phyloP scores from a whole-genome alignment of 2,113 vertebrate genomes.

The Lycaon pictus region DNA sequence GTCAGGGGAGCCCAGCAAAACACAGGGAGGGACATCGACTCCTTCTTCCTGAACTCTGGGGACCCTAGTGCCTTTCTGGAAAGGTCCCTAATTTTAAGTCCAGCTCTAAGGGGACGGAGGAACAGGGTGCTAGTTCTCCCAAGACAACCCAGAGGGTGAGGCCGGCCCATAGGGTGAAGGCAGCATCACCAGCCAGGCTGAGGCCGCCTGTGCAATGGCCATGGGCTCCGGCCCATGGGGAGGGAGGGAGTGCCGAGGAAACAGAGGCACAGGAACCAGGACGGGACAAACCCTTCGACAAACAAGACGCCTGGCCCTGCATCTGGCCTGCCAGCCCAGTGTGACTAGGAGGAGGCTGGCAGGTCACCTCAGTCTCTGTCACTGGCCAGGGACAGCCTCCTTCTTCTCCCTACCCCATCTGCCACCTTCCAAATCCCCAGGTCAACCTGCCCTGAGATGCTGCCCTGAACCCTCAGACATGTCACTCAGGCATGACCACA shows the following conservation, averaged over 20 bases:
- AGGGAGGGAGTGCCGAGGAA: not conserved
- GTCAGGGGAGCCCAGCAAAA: not conserved
- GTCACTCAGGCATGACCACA: not conserved
- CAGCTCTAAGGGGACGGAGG: not conserved
- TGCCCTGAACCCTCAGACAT: not conserved
- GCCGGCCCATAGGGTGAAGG: not conserved
- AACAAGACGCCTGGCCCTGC: not conserved
- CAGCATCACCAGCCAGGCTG: no score
- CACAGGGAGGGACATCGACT: not conserved
- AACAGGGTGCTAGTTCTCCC: not conserved
- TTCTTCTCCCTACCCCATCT: not conserved
- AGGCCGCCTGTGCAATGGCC: not conserved
- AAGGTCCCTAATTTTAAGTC: not conserved
- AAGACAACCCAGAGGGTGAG: not conserved
- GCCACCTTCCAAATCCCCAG: not conserved
- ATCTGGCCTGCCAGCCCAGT: no score
- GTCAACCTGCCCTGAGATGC: not conserved
- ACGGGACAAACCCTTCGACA: not conserved
- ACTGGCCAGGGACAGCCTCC: not conserved
- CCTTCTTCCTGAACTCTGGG: not conserved
- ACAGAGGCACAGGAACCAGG: not conserved
- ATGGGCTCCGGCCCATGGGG: no score
- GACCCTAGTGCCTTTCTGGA: not conserved
- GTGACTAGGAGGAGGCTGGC: not conserved
- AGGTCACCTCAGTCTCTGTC: not conserved